Conservation (phyloP, 2,888 invertebrate species). For the Allophyes oxyacanthae region DNA sequence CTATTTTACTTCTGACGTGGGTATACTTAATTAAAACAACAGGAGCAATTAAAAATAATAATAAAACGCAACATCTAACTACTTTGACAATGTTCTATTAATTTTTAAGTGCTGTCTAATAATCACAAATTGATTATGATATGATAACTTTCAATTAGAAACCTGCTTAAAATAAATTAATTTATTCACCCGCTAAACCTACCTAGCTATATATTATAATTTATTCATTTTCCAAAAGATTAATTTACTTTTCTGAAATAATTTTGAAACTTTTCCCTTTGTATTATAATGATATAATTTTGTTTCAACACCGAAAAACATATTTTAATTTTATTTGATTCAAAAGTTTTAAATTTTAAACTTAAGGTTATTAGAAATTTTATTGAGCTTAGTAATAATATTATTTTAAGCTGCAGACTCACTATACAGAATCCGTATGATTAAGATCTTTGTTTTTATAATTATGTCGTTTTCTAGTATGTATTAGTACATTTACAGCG, state of each 20-base stretch:
- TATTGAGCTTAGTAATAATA: conserved; percentile 6
- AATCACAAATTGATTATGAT: neutral
- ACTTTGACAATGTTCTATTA: neutral
- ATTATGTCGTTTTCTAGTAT: conserved; percentile 39
- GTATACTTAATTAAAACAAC: conserved; percentile 55
- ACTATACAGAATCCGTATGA: conserved; percentile 23
- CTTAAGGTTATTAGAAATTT: neutral
- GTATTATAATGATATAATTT: conserved; percentile 18
- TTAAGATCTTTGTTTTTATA: conserved; percentile 43
- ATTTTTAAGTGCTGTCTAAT: neutral
- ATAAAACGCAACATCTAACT: neutral
- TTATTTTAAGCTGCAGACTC: conserved; percentile 9
- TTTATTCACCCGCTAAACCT: conserved; percentile 12
- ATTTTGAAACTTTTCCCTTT: conserved; percentile 9
- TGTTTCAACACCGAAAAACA: conserved; percentile 10
- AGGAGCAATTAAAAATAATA: neutral
- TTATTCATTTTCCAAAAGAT: conserved; percentile 6
- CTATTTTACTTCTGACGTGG: conserved; percentile 32
- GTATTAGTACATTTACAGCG: conserved; percentile 18
- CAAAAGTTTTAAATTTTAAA: conserved; percentile 32
- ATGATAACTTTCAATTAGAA: neutral
- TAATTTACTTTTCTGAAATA: neutral
- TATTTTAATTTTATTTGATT: conserved; percentile 18
- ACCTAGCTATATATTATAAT: conserved; percentile 2
- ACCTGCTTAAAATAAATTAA: conserved; percentile 2